phyloP scores from a whole-genome alignment of 2,113 vertebrate genomes.

The Pandion haliaetus region DNA sequence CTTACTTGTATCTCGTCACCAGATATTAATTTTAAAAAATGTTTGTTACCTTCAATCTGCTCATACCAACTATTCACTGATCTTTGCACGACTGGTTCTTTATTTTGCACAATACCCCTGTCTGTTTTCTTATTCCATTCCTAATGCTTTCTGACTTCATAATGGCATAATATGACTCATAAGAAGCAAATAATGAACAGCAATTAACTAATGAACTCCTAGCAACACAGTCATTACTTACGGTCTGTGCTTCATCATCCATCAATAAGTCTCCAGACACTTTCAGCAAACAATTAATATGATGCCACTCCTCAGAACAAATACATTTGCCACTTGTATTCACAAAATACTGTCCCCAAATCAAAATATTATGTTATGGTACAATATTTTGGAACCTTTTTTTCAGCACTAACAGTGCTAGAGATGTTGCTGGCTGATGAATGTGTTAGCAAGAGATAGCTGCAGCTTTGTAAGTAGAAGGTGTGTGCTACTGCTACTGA shows the following conservation, averaged over 20 bases:
- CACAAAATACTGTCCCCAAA: not conserved
- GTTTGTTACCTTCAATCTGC: not conserved
- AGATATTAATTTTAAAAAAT: not conserved
- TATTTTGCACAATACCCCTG: not conserved
- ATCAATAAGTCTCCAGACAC: not conserved
- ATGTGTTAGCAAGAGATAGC: not conserved
- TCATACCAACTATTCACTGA: not conserved
- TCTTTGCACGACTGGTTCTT: not conserved
- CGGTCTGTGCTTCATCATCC: not conserved
- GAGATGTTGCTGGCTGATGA: not conserved
- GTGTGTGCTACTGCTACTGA: not conserved
- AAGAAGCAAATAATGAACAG: constrained; percentile 6
- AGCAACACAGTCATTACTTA: not conserved
- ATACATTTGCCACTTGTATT: not conserved
- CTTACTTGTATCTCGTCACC: not conserved
- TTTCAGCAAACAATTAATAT: not conserved
- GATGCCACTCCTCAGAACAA: not conserved
- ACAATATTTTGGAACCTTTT: not conserved
- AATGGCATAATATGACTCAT: not conserved
- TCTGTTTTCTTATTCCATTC: not conserved
- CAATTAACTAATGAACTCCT: not conserved
- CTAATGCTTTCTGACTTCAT: constrained; percentile 13
- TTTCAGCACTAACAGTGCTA: not conserved
- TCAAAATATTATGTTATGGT: not conserved
- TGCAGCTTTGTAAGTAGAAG: not conserved